Percentiles rank a stretch among this genome's conserved stretches.
phyloP scores from a whole-genome alignment of 2,797 vertebrate genomes.

The Todus mexicanus region DNA sequence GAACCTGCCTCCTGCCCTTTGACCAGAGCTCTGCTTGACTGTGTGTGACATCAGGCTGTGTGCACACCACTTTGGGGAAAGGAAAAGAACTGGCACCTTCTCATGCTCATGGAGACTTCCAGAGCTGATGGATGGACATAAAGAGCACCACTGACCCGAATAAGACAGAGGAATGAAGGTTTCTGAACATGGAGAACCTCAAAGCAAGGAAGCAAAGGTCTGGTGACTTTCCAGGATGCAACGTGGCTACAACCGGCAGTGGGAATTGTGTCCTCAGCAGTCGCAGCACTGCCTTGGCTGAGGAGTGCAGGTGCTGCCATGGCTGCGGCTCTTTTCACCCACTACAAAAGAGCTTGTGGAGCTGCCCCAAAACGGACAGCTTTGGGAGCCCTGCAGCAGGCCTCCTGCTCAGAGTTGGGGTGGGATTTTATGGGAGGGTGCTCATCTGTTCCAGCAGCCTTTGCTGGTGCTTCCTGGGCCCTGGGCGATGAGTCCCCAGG shows the following conservation, averaged over 20 bases:
- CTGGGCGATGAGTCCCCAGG: fast-evolving
- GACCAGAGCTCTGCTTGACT: not conserved
- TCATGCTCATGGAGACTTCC: not conserved
- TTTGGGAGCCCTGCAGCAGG: not conserved
- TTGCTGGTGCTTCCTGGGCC: not conserved
- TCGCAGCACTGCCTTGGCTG: not conserved
- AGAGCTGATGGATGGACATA: not conserved
- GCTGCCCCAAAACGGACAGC: no score
- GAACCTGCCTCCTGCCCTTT: not conserved
- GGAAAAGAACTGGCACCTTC: not conserved
- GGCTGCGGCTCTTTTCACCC: not conserved
- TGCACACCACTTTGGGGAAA: not conserved
- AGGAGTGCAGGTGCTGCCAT: fast-evolving
- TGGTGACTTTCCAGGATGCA: fast-evolving
- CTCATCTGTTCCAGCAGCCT: not conserved
- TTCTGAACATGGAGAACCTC: not conserved
- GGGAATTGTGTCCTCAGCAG: not conserved
- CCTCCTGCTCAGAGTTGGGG: fast-evolving
- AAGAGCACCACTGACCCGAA: not conserved
- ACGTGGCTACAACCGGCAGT: fast-evolving
- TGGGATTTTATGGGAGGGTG: not conserved
- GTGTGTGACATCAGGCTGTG: fast-evolving
- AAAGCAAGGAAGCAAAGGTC: not conserved
- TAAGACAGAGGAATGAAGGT: not conserved
- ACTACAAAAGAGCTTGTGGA: not conserved